Evolutionary conservation across 1,140 invertebrate species (phyloP).

Genomic region (Zophobas morio): DNA sequence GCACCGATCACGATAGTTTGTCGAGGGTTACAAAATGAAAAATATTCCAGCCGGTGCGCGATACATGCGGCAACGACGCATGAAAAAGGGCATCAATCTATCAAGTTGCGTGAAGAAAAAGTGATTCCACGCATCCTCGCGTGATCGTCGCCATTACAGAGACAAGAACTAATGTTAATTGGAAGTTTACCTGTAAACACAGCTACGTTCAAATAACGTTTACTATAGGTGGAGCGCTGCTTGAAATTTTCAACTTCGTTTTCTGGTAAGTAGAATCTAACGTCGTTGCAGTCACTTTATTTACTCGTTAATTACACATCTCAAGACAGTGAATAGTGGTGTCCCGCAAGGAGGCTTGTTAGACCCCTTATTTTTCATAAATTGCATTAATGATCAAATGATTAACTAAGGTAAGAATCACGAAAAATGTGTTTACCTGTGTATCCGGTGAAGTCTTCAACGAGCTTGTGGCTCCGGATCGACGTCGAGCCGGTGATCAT

Average conservation of each 20-base stretch:
- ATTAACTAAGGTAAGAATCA: too few relatives aligned
- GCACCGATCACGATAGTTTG: not conserved
- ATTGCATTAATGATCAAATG: too few relatives aligned
- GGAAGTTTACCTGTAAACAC: not conserved
- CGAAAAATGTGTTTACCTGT: constrained; percentile 59
- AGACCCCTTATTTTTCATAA: too few relatives aligned
- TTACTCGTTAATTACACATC: too few relatives aligned
- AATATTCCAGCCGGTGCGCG: not conserved
- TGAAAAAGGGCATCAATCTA: constrained; percentile 26
- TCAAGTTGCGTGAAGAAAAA: constrained; percentile 36
- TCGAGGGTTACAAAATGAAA: not conserved
- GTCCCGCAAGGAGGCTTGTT: too few relatives aligned
- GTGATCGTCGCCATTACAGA: constrained; percentile 7
- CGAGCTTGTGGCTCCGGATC: constrained; percentile 72
- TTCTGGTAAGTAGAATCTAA: too few relatives aligned
- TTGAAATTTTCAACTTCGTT: too few relatives aligned
- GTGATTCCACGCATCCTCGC: constrained; percentile 13
- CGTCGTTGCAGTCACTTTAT: too few relatives aligned
- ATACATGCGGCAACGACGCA: constrained; percentile 5
- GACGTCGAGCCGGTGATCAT: constrained; percentile 73
- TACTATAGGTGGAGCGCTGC: too few relatives aligned
- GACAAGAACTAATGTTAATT: constrained; percentile 12
- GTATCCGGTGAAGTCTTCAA: constrained; percentile 70
- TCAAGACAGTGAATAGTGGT: too few relatives aligned
- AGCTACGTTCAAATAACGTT: not conserved